Conservation (phyloP, 1,140 invertebrate species). For the Eriocheir sinensis region DNA sequence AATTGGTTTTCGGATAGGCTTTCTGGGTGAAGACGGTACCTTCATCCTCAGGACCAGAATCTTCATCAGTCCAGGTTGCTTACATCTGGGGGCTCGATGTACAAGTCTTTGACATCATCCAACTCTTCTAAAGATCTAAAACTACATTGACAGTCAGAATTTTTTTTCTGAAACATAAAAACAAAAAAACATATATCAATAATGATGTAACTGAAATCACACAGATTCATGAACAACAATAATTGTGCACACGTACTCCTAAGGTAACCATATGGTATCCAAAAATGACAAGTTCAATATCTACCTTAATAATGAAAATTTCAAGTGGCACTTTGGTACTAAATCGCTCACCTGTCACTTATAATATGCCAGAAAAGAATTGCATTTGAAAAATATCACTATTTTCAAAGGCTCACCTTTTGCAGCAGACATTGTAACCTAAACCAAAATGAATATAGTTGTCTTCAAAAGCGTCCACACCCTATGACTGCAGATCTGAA, state of each 20-base stretch:
- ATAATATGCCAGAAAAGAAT: slow-evolving; percentile 26
- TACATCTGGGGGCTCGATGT: slow-evolving; percentile 48
- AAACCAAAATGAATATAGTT: slow-evolving; percentile 39
- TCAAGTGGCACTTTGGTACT: slow-evolving; percentile 42
- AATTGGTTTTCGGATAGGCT: slow-evolving; percentile 46
- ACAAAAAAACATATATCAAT: slow-evolving; percentile 42
- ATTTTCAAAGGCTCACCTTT: slow-evolving; percentile 47
- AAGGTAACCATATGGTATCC: slow-evolving; percentile 55
- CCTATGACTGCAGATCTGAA: slow-evolving; percentile 41
- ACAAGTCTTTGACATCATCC: not conserved
- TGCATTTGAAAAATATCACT: not conserved
- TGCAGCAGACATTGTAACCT: slow-evolving; percentile 30
- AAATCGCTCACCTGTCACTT: not conserved
- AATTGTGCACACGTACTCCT: slow-evolving; percentile 45
- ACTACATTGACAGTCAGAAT: slow-evolving; percentile 42
- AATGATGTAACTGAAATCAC: slow-evolving; percentile 43
- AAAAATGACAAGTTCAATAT: slow-evolving; percentile 35
- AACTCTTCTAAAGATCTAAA: slow-evolving; percentile 39
- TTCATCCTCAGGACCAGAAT: slow-evolving; percentile 44
- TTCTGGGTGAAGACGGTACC: slow-evolving; percentile 29
- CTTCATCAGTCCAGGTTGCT: slow-evolving; percentile 49
- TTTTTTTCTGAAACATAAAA: slow-evolving; percentile 24
- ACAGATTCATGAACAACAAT: slow-evolving; percentile 40
- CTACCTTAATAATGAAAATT: slow-evolving; percentile 22
- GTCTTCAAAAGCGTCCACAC: no score